Percentiles rank a stretch among this genome's conserved stretches.
Conservation (phyloP, 2,113 vertebrate genomes). For the Lycaon pictus region DNA sequence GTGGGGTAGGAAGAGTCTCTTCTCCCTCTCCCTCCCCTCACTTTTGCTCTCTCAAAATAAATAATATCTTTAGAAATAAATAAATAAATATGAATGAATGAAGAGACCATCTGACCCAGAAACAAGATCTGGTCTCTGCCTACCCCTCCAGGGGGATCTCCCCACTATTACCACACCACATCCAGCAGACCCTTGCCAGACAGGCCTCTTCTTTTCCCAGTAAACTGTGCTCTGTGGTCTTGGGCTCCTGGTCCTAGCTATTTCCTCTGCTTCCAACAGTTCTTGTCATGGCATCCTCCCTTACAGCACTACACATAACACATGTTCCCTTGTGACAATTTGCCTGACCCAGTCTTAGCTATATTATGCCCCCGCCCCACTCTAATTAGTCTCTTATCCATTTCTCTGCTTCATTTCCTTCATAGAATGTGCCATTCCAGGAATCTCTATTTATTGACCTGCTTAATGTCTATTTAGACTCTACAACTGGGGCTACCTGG, state of each 20-base stretch:
- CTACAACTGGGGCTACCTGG: no score
- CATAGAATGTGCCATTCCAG: neutral
- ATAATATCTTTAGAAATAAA: neutral
- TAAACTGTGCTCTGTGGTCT: neutral
- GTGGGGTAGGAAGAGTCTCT: fast-evolving
- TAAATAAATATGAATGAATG: neutral
- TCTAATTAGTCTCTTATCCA: neutral
- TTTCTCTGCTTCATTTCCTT: neutral
- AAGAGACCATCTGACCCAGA: neutral
- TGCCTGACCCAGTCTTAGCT: neutral
- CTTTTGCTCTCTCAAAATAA: no score
- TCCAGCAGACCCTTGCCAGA: neutral
- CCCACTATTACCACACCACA: neutral
- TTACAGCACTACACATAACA: no score
- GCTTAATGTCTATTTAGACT: neutral
- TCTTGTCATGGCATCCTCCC: neutral
- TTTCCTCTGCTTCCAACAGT: neutral
- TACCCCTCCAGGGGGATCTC: neutral
- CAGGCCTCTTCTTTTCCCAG: neutral
- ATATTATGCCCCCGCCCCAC: no score
- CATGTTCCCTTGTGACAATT: neutral
- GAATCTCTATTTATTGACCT: neutral
- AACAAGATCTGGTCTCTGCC: neutral
- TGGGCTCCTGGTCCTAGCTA: neutral
- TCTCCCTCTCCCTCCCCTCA: no score